Evolutionary conservation across 2,113 vertebrate genomes (phyloP).

Genomic region (Hippocampus zosterae): DNA sequence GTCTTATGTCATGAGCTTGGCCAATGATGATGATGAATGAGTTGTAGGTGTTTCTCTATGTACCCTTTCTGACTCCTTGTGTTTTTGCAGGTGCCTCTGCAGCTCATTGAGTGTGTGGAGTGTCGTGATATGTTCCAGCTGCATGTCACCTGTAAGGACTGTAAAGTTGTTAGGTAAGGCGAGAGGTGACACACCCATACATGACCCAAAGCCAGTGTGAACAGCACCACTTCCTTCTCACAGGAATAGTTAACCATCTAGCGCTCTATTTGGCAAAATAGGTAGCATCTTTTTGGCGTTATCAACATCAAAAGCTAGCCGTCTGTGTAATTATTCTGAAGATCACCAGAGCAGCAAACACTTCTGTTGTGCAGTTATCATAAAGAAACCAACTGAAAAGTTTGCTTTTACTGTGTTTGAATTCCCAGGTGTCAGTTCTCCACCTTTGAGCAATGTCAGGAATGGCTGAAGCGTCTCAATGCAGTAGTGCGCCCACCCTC

Average conservation of each 20-base stretch:
- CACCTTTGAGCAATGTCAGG: constrained; percentile 96
- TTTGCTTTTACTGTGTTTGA: not conserved
- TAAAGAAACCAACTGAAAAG: not conserved
- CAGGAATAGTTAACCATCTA: not conserved
- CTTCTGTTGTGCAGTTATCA: not conserved
- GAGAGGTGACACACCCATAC: not conserved
- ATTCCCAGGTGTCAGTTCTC: constrained; percentile 88
- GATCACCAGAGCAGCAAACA: not conserved
- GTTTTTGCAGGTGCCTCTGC: constrained; percentile 84
- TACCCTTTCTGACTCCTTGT: constrained; percentile 38
- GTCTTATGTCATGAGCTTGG: constrained; percentile 20
- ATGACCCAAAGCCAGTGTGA: not conserved
- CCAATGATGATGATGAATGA: constrained; percentile 10
- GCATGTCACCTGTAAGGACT: constrained; percentile 96
- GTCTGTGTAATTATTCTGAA: not conserved
- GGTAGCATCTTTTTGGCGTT: not conserved
- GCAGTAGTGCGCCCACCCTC: constrained; percentile 80
- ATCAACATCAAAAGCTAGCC: not conserved
- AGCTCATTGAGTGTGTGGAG: constrained; percentile 92
- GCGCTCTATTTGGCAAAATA: not conserved
- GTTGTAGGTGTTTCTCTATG: not conserved
- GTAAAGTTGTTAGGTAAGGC: constrained; percentile 90
- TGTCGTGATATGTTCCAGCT: constrained; percentile 96
- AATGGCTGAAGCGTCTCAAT: constrained; percentile 90
- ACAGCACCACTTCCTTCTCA: not conserved